Evolutionary conservation across 2,113 vertebrate genomes (phyloP).

Genomic region (Anseranas semipalmata): DNA sequence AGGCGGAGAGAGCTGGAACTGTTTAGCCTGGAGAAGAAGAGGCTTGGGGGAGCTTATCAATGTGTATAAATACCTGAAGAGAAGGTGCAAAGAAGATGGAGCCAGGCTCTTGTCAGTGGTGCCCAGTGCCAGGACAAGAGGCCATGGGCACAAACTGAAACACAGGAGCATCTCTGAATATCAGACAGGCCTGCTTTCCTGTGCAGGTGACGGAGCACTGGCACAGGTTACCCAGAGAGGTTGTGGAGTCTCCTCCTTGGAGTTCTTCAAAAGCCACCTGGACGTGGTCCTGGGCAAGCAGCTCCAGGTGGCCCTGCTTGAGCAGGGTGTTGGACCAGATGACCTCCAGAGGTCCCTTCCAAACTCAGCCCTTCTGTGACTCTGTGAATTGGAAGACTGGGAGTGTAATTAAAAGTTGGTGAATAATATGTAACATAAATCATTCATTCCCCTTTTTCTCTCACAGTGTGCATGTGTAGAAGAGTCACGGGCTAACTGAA

Average conservation of each 20-base stretch:
- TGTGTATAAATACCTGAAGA: background rate
- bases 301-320: background rate
- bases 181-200: background rate
- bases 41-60: background rate
- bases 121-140: background rate
- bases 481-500: background rate
- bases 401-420: background rate
- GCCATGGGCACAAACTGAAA: background rate
- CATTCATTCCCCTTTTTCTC: background rate
- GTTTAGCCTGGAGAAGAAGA: background rate
- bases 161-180: background rate
- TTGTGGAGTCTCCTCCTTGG: background rate
- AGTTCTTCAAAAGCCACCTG: background rate
- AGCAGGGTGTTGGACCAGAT: background rate
- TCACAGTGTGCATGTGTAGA: background rate
- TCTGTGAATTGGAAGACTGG: background rate
- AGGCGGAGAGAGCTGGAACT: background rate
- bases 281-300: background rate
- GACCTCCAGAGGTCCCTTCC: background rate
- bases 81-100: background rate
- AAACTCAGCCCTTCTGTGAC: background rate
- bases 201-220: background rate
- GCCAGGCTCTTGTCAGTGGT: background rate
- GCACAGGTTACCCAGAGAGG: background rate
- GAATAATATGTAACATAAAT: background rate